phyloP scores from a whole-genome alignment of 2,113 vertebrate species.

The Apodemus sylvaticus region DNA sequence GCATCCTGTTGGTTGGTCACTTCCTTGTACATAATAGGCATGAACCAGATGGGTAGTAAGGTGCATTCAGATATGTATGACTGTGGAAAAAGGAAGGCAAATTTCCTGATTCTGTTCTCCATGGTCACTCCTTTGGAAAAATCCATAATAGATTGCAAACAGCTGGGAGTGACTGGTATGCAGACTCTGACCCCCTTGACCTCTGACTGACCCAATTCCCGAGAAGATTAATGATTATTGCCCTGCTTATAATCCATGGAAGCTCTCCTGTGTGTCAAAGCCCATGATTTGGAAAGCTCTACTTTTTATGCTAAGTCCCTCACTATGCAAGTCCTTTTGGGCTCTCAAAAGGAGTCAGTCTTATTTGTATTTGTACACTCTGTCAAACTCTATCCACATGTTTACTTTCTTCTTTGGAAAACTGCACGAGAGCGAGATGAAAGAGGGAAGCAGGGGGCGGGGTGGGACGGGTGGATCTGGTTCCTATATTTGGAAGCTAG shows the following conservation, averaged over 20 bases:
- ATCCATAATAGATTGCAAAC: neutral
- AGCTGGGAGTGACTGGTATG: neutral
- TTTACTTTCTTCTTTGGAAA: neutral
- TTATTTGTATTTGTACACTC: neutral
- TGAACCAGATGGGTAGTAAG: neutral
- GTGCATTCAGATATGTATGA: neutral
- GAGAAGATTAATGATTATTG: neutral
- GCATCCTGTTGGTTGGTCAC: neutral
- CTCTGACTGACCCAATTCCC: neutral
- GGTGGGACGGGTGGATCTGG: neutral
- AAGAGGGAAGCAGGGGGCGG: neutral
- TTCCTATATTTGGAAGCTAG: neutral
- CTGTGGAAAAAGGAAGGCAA: neutral
- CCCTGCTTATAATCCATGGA: neutral
- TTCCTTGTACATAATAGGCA: neutral
- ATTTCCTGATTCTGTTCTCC: neutral
- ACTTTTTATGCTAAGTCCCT: constrained; percentile 15
- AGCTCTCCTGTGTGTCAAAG: neutral
- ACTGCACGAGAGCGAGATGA: neutral
- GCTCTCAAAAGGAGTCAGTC: neutral
- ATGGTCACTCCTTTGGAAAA: neutral
- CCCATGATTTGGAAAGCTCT: neutral
- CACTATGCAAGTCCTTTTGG: neutral
- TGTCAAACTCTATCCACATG: neutral
- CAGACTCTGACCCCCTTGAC: neutral